A percentile compares a stretch with the other conserved stretches of the same genome.
These are phyloP conservation scores for Volucella inanis DNA, from an alignment of 2,888 invertebrate species.

Conservation along the genomic window DNA sequence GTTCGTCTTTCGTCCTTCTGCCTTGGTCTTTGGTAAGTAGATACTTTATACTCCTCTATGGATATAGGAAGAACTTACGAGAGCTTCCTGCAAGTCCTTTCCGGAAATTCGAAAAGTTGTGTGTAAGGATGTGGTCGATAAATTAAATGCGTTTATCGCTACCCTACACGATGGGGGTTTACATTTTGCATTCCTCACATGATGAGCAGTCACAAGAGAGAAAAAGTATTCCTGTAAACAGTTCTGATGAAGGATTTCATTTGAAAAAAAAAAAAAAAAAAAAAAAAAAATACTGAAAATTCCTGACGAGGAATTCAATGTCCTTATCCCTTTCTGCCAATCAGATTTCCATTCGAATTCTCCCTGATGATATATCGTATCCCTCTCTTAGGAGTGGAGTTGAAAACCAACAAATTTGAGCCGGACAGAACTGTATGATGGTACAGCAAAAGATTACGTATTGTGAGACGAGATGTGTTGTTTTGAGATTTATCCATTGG, in stretches of 20 bases:
- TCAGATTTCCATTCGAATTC: constrained; percentile 21
- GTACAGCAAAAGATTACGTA: constrained; percentile 13
- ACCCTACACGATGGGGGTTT: not conserved
- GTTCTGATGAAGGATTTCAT: not conserved
- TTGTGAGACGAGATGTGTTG: constrained; percentile 1
- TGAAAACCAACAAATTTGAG: constrained; percentile 4
- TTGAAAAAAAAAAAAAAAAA: too few relatives aligned
- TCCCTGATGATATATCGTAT: not conserved
- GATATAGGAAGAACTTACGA: not conserved
- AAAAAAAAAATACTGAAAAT: constrained; percentile 4
- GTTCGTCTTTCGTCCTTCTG: too few relatives aligned
- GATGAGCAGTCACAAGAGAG: not conserved
- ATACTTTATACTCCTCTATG: too few relatives aligned
- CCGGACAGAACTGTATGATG: constrained; percentile 15
- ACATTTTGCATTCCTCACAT: not conserved
- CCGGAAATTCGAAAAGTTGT: not conserved
- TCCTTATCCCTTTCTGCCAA: constrained; percentile 8
- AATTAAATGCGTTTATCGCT: constrained; percentile 27
- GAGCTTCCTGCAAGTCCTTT: not conserved
- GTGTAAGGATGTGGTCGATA: not conserved
- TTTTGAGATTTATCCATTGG: constrained; percentile 33
- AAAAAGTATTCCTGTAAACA: not conserved
- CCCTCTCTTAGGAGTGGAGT: not conserved
- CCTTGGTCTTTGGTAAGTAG: too few relatives aligned
- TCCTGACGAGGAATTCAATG: not conserved